These are phyloP conservation scores for Philonicus albiceps DNA, from an alignment of 2,888 invertebrate species.

Conservation along the genomic window DNA sequence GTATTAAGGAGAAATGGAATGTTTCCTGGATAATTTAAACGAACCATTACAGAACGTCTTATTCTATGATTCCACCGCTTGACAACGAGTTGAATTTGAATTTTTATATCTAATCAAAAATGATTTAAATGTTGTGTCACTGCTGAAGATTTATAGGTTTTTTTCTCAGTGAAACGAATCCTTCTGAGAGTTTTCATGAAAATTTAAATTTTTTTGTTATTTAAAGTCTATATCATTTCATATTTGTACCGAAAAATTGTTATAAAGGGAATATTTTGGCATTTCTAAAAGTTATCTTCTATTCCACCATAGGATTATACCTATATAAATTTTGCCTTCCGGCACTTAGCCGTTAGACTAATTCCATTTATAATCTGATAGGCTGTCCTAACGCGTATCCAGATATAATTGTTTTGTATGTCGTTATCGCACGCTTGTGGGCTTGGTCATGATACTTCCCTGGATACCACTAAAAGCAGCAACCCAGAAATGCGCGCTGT, in stretches of 20 bases:
- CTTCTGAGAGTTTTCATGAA: background rate
- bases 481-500: background rate
- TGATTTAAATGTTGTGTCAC: background rate
- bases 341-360: background rate
- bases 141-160: background rate
- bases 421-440: slow-evolving; percentile 1
- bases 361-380: background rate
- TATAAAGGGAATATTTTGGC: background rate
- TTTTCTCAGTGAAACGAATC: background rate
- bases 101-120: background rate
- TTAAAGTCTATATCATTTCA: background rate
- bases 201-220: background rate
- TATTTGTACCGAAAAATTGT: background rate
- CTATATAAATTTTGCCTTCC: background rate
- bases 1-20: background rate
- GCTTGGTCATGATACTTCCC: slow-evolving; percentile 6
- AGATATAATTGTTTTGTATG: slow-evolving; percentile 8
- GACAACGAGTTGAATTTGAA: background rate
- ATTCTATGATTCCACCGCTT: background rate
- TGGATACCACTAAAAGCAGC: slow-evolving; percentile 23
- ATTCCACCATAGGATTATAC: background rate
- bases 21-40: background rate
- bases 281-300: background rate
- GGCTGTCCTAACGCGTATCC: background rate
- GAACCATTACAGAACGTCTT: background rate